Conservation (phyloP, 1,140 invertebrate genomes). For the Aphaenogaster ashmeadi region DNA sequence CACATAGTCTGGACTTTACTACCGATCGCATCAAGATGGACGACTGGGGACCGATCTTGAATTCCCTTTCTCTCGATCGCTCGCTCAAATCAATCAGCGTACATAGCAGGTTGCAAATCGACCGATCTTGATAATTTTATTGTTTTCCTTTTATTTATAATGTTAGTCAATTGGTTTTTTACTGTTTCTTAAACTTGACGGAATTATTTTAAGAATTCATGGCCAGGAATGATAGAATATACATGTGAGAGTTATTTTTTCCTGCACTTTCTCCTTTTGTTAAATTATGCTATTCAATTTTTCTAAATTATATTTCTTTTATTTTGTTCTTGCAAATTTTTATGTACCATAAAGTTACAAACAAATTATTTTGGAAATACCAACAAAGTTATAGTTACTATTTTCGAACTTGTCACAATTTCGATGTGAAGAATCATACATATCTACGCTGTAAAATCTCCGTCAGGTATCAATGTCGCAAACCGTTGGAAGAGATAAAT, state of each 20-base stretch:
- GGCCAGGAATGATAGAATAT: not conserved
- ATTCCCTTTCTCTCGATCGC: constrained; percentile 89
- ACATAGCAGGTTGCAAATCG: constrained; percentile 75
- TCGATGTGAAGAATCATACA: not conserved
- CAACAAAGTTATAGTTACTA: not conserved
- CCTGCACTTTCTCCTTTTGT: not conserved
- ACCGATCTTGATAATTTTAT: constrained; percentile 42
- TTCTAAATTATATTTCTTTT: constrained; percentile 1
- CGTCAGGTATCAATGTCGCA: constrained; percentile 73
- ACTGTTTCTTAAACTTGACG: not conserved
- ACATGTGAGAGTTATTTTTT: not conserved
- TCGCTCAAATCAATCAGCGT: constrained; percentile 86
- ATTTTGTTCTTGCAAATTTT: not conserved
- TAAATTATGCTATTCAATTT: not conserved
- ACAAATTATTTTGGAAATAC: not conserved
- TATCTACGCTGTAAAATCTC: not conserved
- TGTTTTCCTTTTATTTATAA: constrained; percentile 35
- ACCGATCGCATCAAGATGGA: constrained; percentile 90
- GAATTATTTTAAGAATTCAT: not conserved
- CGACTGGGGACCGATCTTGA: constrained; percentile 91
- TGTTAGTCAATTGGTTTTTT: not conserved
- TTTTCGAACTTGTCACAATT: not conserved
- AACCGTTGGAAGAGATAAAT: constrained; percentile 88
- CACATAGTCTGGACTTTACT: constrained; percentile 88
- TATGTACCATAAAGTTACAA: not conserved